Percentiles rank a stretch among this genome's conserved stretches.
Conservation (phyloP, 2,888 invertebrate species). For the Aphodius granarius region DNA sequence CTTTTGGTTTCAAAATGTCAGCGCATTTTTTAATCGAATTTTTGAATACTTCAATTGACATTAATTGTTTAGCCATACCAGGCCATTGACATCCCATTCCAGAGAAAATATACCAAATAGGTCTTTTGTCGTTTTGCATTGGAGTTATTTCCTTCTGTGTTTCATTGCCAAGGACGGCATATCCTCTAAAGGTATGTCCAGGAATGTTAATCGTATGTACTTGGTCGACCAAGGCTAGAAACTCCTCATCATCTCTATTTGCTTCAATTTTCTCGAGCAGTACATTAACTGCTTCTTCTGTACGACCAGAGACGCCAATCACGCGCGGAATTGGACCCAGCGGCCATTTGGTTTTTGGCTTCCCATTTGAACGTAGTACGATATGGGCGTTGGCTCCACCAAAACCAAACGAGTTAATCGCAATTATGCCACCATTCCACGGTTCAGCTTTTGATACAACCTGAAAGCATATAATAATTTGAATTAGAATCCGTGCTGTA, state of each 20-base stretch:
- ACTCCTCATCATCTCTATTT: slow-evolving; percentile 67
- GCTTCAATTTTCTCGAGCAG: slow-evolving; percentile 66
- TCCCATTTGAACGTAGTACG: slow-evolving; percentile 78
- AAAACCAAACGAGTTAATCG: slow-evolving; percentile 96
- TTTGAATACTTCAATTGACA: slow-evolving; percentile 81
- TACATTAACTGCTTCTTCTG: slow-evolving; percentile 72
- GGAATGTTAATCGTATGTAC: slow-evolving; percentile 70
- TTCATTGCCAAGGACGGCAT: slow-evolving; percentile 65
- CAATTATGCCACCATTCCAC: slow-evolving; percentile 91
- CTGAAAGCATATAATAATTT: slow-evolving; percentile 44
- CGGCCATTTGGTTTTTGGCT: slow-evolving; percentile 63
- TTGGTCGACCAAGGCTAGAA: slow-evolving; percentile 75
- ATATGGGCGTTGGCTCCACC: slow-evolving; percentile 97
- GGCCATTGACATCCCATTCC: slow-evolving; percentile 99
- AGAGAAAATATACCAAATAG: slow-evolving; percentile 93
- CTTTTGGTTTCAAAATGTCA: slow-evolving; percentile 74
- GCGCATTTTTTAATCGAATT: slow-evolving; percentile 77
- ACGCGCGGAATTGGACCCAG: slow-evolving; percentile 66
- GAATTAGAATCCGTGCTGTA: slow-evolving; percentile 12
- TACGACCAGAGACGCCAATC: slow-evolving; percentile 82
- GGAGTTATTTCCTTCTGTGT: slow-evolving; percentile 56
- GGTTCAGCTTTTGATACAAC: slow-evolving; percentile 82
- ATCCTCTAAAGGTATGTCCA: slow-evolving; percentile 83
- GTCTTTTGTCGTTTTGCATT: slow-evolving; percentile 64
- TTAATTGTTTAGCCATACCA: slow-evolving; percentile 88